These are phyloP conservation scores for Globicephala melas DNA, from an alignment of 2,113 vertebrate genomes.

Conservation along the genomic window DNA sequence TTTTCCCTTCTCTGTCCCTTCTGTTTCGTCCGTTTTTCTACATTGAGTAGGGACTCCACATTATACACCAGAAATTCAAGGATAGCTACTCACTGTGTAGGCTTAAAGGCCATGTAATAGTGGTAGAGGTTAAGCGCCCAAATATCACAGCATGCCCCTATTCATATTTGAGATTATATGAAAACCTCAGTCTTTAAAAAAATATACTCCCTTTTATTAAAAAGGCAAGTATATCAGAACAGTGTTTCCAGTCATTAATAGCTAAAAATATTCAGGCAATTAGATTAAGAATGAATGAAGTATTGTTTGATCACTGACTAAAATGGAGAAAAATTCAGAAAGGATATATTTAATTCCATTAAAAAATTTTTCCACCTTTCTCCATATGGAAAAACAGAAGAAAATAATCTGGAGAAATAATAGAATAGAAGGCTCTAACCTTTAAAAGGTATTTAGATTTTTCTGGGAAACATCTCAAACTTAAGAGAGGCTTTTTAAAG, in stretches of 20 bases:
- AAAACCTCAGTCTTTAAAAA: not conserved
- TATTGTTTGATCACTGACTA: not conserved
- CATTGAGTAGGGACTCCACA: not conserved
- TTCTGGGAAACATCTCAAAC: not conserved
- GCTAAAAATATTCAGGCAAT: not conserved
- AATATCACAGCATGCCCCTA: not conserved
- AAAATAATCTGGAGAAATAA: constrained; percentile 23
- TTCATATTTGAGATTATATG: not conserved
- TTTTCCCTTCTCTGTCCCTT: not conserved
- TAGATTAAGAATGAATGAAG: not conserved
- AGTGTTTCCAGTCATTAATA: not conserved
- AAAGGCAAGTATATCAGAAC: not conserved
- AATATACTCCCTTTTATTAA: not conserved
- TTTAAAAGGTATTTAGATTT: not conserved
- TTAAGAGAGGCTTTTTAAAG: not conserved
- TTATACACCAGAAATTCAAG: not conserved
- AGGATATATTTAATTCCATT: not conserved
- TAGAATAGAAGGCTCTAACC: not conserved
- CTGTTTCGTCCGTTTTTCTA: not conserved
- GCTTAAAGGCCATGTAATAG: not conserved
- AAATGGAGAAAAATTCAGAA: not conserved
- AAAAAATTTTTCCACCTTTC: not conserved
- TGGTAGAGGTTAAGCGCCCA: not conserved
- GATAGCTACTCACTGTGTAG: not conserved
- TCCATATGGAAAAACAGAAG: constrained; percentile 6